These are phyloP conservation scores for Chrysocyon brachyurus DNA, from an alignment of 2,797 vertebrate species.

Conservation along the genomic window DNA sequence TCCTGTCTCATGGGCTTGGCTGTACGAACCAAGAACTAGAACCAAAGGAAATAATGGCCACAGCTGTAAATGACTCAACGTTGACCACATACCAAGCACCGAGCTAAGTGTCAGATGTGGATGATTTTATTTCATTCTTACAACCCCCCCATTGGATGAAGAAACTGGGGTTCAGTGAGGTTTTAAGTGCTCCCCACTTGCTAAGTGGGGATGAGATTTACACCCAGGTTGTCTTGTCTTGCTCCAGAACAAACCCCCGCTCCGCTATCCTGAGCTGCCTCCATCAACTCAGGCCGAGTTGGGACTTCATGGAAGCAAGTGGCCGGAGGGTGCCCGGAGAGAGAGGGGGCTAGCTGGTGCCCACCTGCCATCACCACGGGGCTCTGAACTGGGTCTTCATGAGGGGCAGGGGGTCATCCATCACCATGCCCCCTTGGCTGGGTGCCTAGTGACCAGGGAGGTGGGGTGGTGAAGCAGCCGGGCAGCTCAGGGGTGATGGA, in stretches of 20 bases:
- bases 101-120: background rate
- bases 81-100: background rate
- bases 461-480: background rate
- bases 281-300: fast-evolving
- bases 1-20: background rate
- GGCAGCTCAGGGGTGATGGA: background rate
- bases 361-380: background rate
- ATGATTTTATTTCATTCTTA: background rate
- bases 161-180: background rate
- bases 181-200: background rate
- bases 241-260: background rate
- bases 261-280: background rate
- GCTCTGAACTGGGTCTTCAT: background rate
- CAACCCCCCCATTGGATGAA: background rate
- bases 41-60: background rate
- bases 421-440: fast-evolving
- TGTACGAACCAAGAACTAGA: background rate
- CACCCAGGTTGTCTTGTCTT: background rate
- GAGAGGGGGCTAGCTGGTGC: background rate
- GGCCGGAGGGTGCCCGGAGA: background rate
- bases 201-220: background rate
- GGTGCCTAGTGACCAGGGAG: background rate
- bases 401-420: background rate
- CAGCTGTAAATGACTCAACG: background rate
- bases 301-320: background rate